Evolutionary conservation across 2,797 vertebrate species (phyloP).

Genomic region (Delichon dasypus): DNA sequence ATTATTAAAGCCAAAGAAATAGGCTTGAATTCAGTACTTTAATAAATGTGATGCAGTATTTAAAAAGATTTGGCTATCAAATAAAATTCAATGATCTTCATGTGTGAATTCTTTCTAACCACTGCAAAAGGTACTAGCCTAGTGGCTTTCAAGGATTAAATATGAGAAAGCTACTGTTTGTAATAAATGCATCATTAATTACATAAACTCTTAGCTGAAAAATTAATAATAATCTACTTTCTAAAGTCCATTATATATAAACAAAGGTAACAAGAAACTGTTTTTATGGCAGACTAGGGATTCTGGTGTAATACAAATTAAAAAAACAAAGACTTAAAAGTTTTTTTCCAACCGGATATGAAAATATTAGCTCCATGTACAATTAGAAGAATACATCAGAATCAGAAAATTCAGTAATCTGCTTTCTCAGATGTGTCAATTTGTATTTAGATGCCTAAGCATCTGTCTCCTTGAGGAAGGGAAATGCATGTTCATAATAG

Average conservation of each 20-base stretch:
- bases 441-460: background rate
- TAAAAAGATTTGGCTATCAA: background rate
- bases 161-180: background rate
- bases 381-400: background rate
- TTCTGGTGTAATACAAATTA: background rate
- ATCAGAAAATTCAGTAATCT: background rate
- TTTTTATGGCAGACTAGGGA: background rate
- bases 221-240: background rate
- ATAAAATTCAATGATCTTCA: background rate
- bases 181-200: background rate
- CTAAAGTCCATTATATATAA: background rate
- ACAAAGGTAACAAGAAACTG: background rate
- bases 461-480: background rate
- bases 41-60: background rate
- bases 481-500: background rate
- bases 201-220: background rate
- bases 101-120: background rate
- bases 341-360: background rate
- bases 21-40: background rate
- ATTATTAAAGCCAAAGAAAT: background rate
- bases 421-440: background rate
- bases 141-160: background rate
- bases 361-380: background rate
- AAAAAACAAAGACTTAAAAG: background rate
- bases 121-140: background rate